These are phyloP conservation scores for Acanthosepion esculentum DNA, from an alignment of 2,888 invertebrate genomes.

Conservation along the genomic window DNA sequence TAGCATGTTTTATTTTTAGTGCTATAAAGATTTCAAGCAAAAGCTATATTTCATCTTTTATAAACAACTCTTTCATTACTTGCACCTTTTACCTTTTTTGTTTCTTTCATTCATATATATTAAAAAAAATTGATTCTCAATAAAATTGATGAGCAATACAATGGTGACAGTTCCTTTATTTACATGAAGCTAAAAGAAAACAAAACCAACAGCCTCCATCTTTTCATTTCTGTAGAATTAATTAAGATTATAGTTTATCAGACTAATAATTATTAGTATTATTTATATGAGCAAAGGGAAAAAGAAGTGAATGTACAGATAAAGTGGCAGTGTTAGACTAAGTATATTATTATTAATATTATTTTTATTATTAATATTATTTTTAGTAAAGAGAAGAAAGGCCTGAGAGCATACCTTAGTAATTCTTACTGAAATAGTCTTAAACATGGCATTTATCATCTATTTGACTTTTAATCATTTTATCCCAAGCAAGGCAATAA, in stretches of 20 bases:
- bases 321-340: too few species aligned
- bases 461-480: too few species aligned
- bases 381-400: too few species aligned
- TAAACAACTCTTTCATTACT: neutral
- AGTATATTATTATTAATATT: too few species aligned
- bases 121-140: constrained; percentile 21
- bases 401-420: too few species aligned
- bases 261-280: neutral
- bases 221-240: neutral
- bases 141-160: neutral
- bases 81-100: neutral
- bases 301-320: too few species aligned
- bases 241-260: neutral
- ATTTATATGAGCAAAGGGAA: neutral
- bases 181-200: neutral
- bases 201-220: neutral
- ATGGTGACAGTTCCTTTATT: neutral
- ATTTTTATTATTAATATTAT: too few species aligned
- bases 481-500: too few species aligned
- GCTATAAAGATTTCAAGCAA: neutral
- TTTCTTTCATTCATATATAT: neutral
- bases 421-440: too few species aligned
- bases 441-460: too few species aligned
- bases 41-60: neutral
- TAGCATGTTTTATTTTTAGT: neutral